Base-by-base conservation (phyloP, 2,888 invertebrate species). In the Pocota personata region DNA sequence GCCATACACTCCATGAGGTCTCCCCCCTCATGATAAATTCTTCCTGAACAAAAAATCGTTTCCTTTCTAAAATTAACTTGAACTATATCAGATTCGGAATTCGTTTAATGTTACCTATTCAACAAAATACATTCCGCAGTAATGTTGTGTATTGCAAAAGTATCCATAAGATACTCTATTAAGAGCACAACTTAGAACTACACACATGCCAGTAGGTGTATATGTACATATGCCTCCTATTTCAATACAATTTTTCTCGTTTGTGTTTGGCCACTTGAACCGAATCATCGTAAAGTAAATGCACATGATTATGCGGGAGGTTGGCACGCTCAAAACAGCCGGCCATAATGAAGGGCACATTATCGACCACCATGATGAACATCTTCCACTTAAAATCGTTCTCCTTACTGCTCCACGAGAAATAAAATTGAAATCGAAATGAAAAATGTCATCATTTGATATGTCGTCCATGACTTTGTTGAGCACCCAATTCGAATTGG, bases 221-320 rank as follows among this genome's bases (percentile, higher is more conserved):
- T n/a, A n/a, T n/a, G n/a, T n/a, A n/a, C n/a, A n/a, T 6, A 52
- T 24, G 12, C 35, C 35, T 12, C 14, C 24, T 24, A 24, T 24
- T 4, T 24, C 24, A 24, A 24, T 24, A 4, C 2, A 24, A 3
- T 2, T 24, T 2, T 24, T 1, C n/a, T 50, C 50, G 12, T 5
- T 24, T 50, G 48, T 46, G 37, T 62, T 73, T 16, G 73, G 32
- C 76, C 57, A 66, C 66, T 76, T 64, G 50, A 43, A 43, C 69
- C 19, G 69, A 16, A 55, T 16, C 67, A n/a, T 27, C 27, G 55
- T 69, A 30, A n/a, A 40, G 52, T 10, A 43, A 37, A 27, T 30
- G 43, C 27, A 55, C 14, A 55, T 43, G 43, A 27, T 55, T 43
- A 30, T 55, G 27, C 67, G 55, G 40, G 55, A 40, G 40, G 14